Conservation (phyloP, 2,888 invertebrate species). For the Drosophila monieri region DNA sequence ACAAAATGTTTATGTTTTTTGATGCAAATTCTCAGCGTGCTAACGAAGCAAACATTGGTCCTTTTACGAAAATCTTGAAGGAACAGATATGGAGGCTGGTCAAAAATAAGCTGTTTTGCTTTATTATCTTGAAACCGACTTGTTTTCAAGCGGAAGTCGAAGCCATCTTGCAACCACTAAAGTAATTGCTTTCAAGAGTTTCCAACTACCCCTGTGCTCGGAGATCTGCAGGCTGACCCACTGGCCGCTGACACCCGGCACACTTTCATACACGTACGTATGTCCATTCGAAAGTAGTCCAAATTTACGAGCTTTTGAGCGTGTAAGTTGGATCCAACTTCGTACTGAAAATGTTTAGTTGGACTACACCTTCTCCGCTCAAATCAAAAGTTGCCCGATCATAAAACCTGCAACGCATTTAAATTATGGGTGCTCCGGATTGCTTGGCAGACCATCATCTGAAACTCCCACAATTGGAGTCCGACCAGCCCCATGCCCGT, state of each 20-base stretch:
- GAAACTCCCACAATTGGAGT: slow-evolving; percentile 42
- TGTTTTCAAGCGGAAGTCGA: background rate
- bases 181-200: slow-evolving; percentile 9
- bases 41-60: slow-evolving; percentile 67
- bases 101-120: too few relatives aligned
- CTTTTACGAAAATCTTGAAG: background rate
- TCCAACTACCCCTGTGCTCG: slow-evolving; percentile 37
- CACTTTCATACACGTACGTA: background rate
- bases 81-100: background rate
- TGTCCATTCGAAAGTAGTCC: slow-evolving; percentile 15
- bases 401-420: slow-evolving; percentile 72
- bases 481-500: background rate
- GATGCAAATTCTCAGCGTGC: slow-evolving; percentile 63
- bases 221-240: slow-evolving; percentile 30
- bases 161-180: background rate
- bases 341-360: slow-evolving; percentile 2
- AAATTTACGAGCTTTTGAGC: background rate
- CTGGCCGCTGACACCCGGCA: slow-evolving; percentile 67
- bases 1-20: slow-evolving; percentile 66
- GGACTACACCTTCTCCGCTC: slow-evolving; percentile 2
- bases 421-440: slow-evolving; percentile 56
- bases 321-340: background rate
- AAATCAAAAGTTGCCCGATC: slow-evolving; percentile 60
- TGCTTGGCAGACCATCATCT: slow-evolving; percentile 59
- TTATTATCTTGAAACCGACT: too few relatives aligned